Conservation (phyloP, 2,113 vertebrate species). For the Lophotis ruficrista region DNA sequence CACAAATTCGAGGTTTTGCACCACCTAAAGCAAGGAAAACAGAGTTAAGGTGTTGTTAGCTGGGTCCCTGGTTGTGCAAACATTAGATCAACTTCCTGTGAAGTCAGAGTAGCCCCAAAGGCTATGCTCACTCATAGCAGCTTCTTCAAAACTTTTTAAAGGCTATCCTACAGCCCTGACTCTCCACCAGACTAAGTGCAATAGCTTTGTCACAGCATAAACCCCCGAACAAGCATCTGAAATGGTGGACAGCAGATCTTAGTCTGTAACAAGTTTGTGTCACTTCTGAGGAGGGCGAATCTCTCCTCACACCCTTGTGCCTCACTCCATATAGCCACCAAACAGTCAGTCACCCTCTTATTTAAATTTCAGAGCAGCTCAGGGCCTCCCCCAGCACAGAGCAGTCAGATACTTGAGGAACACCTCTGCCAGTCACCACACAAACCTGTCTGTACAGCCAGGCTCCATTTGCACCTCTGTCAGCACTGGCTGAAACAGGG, state of each 20-base stretch:
- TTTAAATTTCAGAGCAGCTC: background rate
- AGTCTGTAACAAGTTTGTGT: background rate
- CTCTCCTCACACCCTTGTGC: background rate
- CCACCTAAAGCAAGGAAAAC: background rate
- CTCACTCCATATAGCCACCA: fast-evolving
- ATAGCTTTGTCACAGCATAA: background rate
- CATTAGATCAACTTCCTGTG: background rate
- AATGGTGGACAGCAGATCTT: fast-evolving
- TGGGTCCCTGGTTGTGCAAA: background rate
- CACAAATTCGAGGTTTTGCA: background rate
- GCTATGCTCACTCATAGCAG: fast-evolving
- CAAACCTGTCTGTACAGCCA: background rate
- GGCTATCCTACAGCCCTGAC: background rate
- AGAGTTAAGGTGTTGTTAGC: background rate
- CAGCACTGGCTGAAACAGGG: fast-evolving
- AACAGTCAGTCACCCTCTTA: fast-evolving
- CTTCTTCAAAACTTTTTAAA: background rate
- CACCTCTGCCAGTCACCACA: background rate
- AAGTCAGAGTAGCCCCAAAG: background rate
- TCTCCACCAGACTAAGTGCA: background rate
- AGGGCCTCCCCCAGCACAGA: background rate
- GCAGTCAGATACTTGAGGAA: background rate
- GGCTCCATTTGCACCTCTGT: background rate
- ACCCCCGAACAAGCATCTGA: background rate
- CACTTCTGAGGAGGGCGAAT: background rate